phyloP scores from a whole-genome alignment of 1,140 invertebrate genomes.

The Amphibalanus amphitrite region DNA sequence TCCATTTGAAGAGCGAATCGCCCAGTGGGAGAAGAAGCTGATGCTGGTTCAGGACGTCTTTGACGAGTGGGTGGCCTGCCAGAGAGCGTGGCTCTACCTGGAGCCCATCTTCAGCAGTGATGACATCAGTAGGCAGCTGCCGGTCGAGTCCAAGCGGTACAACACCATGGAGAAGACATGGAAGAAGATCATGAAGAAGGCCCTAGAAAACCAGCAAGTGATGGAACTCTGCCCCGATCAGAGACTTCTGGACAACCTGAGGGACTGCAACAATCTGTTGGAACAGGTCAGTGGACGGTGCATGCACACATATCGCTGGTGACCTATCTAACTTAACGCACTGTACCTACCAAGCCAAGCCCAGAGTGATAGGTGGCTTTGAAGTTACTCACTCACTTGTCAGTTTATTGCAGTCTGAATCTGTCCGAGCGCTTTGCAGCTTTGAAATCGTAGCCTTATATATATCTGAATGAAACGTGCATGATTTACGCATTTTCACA shows the following conservation, averaged over 20 bases:
- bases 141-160: constrained; percentile 69
- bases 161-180: constrained; percentile 63
- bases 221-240: constrained; percentile 7
- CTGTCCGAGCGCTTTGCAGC: too few species aligned
- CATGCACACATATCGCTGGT: too few species aligned
- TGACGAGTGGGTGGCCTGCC: constrained; percentile 90
- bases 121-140: constrained; percentile 86
- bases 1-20: constrained; percentile 66
- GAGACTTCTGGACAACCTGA: background rate
- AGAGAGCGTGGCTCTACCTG: constrained; percentile 90
- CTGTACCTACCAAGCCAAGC: too few species aligned
- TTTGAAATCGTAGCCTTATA: background rate
- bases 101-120: constrained; percentile 95
- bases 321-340: too few species aligned
- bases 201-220: constrained; percentile 46
- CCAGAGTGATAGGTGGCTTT: too few species aligned
- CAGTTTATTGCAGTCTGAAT: too few species aligned
- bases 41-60: constrained; percentile 59
- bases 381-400: too few species aligned
- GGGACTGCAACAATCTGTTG: constrained; percentile 27
- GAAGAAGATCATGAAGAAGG: constrained; percentile 84
- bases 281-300: constrained; percentile 47
- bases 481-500: background rate
- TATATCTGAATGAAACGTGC: background rate
- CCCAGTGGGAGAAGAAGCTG: constrained; percentile 37